Percentiles rank a stretch among this genome's conserved stretches.
Evolutionary conservation across 2,113 vertebrate species (phyloP).

Genomic region (Oxyura jamaicensis): DNA sequence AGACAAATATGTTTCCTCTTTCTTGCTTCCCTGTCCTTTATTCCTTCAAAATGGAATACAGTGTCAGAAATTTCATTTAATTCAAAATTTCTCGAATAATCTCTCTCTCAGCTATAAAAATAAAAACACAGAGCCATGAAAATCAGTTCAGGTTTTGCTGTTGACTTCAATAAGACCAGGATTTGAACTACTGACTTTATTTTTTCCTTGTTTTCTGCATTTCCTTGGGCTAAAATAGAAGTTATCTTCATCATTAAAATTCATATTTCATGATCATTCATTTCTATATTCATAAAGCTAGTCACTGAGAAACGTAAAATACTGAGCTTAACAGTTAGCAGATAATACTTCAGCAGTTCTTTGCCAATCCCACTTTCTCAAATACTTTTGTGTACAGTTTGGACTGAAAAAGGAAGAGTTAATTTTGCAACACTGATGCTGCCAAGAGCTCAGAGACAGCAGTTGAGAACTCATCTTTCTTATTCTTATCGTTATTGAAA

Average conservation of each 20-base stretch:
- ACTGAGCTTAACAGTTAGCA: neutral
- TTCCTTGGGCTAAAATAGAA: neutral
- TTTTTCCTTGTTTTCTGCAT: neutral
- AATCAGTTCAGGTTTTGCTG: neutral
- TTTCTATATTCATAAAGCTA: too few species aligned
- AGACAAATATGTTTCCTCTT: neutral
- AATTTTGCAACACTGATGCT: neutral
- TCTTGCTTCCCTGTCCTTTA: neutral
- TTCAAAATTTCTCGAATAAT: neutral
- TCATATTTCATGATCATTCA: neutral
- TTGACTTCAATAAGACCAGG: neutral
- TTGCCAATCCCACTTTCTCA: neutral
- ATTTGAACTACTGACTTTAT: neutral
- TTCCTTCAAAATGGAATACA: neutral
- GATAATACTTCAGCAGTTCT: neutral
- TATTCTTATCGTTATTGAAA: neutral
- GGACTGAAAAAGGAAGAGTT: neutral
- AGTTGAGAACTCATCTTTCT: neutral
- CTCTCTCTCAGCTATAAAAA: neutral
- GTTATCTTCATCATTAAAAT: neutral
- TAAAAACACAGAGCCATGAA: neutral
- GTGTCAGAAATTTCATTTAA: neutral
- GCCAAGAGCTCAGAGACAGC: neutral
- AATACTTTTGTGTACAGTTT: neutral
- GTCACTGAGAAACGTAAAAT: neutral